Evolutionary conservation across 2,888 invertebrate genomes (phyloP).

Genomic region (Atrina japonica): DNA sequence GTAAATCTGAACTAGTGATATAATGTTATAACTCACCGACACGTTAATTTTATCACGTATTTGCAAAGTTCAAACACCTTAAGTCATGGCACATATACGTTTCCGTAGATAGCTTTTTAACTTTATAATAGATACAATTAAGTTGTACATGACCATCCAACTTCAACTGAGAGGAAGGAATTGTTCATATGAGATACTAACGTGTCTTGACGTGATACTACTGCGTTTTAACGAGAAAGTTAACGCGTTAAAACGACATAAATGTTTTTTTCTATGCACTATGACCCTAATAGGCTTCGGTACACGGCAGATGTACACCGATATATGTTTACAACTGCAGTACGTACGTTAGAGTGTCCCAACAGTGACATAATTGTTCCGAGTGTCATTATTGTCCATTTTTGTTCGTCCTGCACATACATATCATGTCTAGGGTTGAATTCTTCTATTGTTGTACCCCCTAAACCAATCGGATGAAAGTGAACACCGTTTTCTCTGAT

Average conservation of each 20-base stretch:
- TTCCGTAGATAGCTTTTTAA: too few species aligned
- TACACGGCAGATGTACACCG: not conserved
- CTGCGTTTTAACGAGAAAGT: too few species aligned
- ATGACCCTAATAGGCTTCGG: not conserved
- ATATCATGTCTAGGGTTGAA: constrained; percentile 41
- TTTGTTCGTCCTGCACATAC: constrained; percentile 37
- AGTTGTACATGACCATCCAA: constrained; percentile 37
- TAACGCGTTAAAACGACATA: too few species aligned
- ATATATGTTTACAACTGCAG: not conserved
- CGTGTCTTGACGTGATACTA: too few species aligned
- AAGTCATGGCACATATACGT: too few species aligned
- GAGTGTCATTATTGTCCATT: constrained; percentile 45
- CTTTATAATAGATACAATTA: constrained; percentile 27
- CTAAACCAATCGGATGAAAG: constrained; percentile 46
- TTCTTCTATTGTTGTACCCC: constrained; percentile 25
- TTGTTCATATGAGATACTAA: too few species aligned
- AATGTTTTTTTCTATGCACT: too few species aligned
- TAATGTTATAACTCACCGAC: too few species aligned
- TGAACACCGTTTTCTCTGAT: constrained; percentile 28
- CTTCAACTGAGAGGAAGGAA: too few species aligned
- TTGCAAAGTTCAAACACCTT: too few species aligned
- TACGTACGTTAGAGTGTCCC: constrained; percentile 45
- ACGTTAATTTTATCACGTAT: too few species aligned
- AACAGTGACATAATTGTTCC: constrained; percentile 41
- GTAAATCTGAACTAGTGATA: too few species aligned